A percentile compares a stretch with the other conserved stretches of the same genome.
Evolutionary conservation across 2,888 invertebrate species (phyloP).

Genomic region (Archips crataeganus): DNA sequence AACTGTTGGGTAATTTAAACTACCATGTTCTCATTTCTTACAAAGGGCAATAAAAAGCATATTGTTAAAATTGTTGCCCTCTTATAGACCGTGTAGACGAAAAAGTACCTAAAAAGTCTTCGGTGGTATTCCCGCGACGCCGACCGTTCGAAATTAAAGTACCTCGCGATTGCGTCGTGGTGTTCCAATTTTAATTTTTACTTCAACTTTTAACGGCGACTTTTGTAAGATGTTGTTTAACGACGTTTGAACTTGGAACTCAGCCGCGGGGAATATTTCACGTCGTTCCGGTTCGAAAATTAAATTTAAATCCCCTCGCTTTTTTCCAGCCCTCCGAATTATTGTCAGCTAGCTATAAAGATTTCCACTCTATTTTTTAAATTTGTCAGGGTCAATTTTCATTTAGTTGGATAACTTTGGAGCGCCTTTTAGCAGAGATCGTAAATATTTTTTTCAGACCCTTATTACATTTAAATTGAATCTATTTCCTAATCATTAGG

Average conservation of each 20-base stretch:
- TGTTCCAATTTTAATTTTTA: slow-evolving; percentile 62
- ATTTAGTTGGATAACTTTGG: slow-evolving; percentile 25
- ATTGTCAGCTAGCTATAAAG: slow-evolving; percentile 68
- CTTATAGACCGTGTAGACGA: slow-evolving; percentile 19
- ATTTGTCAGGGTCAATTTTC: slow-evolving; percentile 64
- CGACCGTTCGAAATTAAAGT: slow-evolving; percentile 33
- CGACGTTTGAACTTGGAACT: slow-evolving; percentile 70
- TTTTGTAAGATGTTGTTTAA: slow-evolving; percentile 66
- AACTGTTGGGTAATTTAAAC: background rate
- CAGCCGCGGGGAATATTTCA: slow-evolving; percentile 77
- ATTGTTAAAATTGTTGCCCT: slow-evolving; percentile 14
- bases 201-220: slow-evolving; percentile 57
- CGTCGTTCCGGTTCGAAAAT: slow-evolving; percentile 81
- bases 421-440: slow-evolving; percentile 9
- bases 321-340: slow-evolving; percentile 81
- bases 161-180: slow-evolving; percentile 47
- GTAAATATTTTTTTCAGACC: background rate
- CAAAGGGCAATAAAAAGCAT: background rate
- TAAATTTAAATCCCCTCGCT: slow-evolving; percentile 84
- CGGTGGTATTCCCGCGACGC: slow-evolving; percentile 37
- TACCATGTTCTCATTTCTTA: background rate
- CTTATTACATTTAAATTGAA: no score
- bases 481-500: no score
- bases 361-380: slow-evolving; percentile 70
- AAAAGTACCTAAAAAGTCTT: slow-evolving; percentile 26